Percentiles rank a stretch among this genome's conserved stretches.
Evolutionary conservation across 2,113 vertebrate species (phyloP).

Genomic region (Myocastor coypus): DNA sequence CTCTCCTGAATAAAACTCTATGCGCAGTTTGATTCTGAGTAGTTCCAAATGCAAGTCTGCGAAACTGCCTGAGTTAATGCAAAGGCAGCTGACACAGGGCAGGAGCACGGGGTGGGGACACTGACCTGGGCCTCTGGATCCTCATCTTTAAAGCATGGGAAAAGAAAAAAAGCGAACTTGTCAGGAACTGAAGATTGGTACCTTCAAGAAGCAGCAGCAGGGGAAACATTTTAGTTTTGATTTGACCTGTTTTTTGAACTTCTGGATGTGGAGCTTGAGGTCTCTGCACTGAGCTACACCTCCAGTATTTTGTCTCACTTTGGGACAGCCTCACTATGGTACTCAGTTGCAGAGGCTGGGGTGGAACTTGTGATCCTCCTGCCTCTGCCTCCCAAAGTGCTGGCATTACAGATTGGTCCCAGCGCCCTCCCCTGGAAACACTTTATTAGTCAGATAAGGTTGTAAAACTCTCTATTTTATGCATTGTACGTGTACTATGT

Average conservation of each 20-base stretch:
- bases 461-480: neutral
- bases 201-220: neutral
- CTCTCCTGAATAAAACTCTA: neutral
- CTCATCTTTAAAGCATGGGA: neutral
- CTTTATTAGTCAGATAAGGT: neutral
- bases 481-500: neutral
- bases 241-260: neutral
- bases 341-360: neutral
- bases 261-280: neutral
- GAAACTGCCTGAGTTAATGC: neutral
- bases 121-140: neutral
- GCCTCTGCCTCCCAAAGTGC: neutral
- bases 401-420: neutral
- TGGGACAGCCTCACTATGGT: neutral
- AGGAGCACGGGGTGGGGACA: neutral
- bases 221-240: conserved; percentile 25
- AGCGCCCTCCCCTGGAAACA: neutral
- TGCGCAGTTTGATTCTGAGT: neutral
- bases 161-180: neutral
- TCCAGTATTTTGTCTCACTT: too few relatives aligned
- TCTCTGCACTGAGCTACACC: neutral
- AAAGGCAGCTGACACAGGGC: neutral
- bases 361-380: neutral
- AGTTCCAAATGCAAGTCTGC: neutral
- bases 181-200: neutral